Percentiles rank a stretch among this genome's conserved stretches.
Conservation (phyloP, 1,140 invertebrate genomes). For the Drosophila kikkawai region DNA sequence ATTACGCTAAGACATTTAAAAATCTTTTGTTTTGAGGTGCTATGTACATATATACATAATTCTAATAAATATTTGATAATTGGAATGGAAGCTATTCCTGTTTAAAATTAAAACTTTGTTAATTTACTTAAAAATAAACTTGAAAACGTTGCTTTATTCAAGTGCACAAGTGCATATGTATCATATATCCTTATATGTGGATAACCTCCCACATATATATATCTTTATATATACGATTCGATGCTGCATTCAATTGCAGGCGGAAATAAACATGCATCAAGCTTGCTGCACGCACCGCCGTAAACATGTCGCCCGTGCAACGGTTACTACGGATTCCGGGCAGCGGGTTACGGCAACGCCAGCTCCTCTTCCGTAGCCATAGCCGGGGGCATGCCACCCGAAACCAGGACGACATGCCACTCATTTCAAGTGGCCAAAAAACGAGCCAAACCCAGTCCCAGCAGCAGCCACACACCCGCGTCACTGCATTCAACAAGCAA, state of each 20-base stretch:
- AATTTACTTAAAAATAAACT: neutral
- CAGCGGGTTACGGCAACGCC: neutral
- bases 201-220: constrained; percentile 1
- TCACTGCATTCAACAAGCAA: constrained; percentile 75
- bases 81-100: neutral
- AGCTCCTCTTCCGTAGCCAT: neutral
- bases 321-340: constrained; percentile 24
- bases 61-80: neutral
- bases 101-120: neutral
- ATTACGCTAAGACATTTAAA: neutral
- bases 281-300: constrained; percentile 65
- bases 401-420: constrained; percentile 68
- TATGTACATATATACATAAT: neutral
- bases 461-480: constrained; percentile 22
- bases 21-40: neutral
- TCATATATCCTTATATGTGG: neutral
- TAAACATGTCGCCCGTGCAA: constrained; percentile 66
- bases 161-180: constrained; percentile 9
- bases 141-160: neutral
- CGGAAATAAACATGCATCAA: constrained; percentile 72
- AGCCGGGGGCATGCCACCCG: constrained; percentile 48
- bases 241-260: constrained; percentile 62
- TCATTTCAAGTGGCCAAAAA: constrained; percentile 62
- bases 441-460: constrained; percentile 5
- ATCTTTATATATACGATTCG: constrained; percentile 10